These are phyloP conservation scores for Tineola bisselliella DNA, from an alignment of 2,888 invertebrate species.

Conservation along the genomic window DNA sequence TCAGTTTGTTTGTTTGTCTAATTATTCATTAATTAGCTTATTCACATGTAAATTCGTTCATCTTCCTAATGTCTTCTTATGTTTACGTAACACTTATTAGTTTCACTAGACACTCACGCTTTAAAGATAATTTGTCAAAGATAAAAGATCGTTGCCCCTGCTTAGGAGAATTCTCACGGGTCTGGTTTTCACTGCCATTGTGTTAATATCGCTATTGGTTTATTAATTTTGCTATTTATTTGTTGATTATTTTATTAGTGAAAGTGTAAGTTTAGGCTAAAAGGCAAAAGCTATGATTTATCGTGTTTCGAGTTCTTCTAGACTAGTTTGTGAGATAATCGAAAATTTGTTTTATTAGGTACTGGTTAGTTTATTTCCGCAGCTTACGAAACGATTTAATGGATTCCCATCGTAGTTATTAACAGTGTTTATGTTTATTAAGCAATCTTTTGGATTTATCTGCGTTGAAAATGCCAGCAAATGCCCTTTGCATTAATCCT, in stretches of 20 bases:
- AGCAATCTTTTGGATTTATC: not conserved
- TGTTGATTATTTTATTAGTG: not conserved
- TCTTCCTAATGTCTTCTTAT: not conserved
- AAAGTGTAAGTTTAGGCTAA: not conserved
- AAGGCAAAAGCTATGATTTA: not conserved
- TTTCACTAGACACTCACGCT: conserved; percentile 20
- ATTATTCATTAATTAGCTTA: not conserved
- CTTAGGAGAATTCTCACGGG: conserved; percentile 25
- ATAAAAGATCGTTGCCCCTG: conserved; percentile 26
- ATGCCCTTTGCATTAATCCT: not conserved
- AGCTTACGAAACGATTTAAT: not conserved
- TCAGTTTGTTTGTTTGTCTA: not conserved
- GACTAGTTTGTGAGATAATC: not conserved
- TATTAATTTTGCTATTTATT: not conserved
- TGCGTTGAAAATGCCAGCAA: not conserved
- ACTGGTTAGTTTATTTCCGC: not conserved
- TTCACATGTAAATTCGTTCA: not conserved
- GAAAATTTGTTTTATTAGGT: not conserved
- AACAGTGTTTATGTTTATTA: not conserved
- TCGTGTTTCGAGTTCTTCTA: not conserved
- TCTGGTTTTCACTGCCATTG: conserved; percentile 29
- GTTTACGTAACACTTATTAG: conserved; percentile 12
- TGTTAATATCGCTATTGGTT: conserved; percentile 29
- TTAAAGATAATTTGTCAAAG: conserved; percentile 22
- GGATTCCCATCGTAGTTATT: not conserved